Conservation (phyloP, 2,797 vertebrate species). For the Iguana delicatissima region DNA sequence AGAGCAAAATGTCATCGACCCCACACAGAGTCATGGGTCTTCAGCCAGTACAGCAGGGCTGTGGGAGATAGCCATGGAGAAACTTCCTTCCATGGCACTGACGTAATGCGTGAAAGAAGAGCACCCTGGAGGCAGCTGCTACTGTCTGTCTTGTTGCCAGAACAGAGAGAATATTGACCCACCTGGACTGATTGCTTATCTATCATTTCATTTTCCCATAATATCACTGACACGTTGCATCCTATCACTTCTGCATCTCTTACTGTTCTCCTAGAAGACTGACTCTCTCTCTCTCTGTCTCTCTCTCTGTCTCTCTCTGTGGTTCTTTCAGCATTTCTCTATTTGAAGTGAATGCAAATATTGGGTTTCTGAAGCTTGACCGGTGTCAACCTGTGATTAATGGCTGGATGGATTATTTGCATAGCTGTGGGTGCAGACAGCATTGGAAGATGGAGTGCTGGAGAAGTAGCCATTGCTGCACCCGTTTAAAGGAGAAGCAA, state of each 20-base stretch:
- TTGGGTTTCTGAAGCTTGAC: neutral
- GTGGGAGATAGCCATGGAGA: neutral
- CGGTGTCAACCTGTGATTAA: neutral
- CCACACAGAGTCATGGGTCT: neutral
- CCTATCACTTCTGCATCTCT: neutral
- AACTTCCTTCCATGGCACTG: neutral
- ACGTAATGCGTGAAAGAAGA: neutral
- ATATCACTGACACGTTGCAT: neutral
- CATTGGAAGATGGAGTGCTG: neutral
- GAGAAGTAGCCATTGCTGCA: neutral
- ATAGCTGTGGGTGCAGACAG: slow-evolving; percentile 24
- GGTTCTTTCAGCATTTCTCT: slow-evolving; percentile 9
- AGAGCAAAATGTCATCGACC: neutral
- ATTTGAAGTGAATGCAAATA: slow-evolving; percentile 9
- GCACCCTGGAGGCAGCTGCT: neutral
- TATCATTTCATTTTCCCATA: slow-evolving; percentile 41
- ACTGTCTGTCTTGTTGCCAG: neutral
- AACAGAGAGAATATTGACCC: slow-evolving; percentile 9
- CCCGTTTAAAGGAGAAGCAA: neutral
- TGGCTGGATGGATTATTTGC: slow-evolving; percentile 21
- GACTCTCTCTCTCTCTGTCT: neutral
- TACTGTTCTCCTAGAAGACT: neutral
- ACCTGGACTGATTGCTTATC: slow-evolving; percentile 1
- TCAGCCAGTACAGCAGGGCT: neutral
- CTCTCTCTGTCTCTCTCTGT: neutral